Percentiles rank a stretch among this genome's conserved stretches.
phyloP scores from a whole-genome alignment of 2,797 vertebrate species.

The Picus viridis region DNA sequence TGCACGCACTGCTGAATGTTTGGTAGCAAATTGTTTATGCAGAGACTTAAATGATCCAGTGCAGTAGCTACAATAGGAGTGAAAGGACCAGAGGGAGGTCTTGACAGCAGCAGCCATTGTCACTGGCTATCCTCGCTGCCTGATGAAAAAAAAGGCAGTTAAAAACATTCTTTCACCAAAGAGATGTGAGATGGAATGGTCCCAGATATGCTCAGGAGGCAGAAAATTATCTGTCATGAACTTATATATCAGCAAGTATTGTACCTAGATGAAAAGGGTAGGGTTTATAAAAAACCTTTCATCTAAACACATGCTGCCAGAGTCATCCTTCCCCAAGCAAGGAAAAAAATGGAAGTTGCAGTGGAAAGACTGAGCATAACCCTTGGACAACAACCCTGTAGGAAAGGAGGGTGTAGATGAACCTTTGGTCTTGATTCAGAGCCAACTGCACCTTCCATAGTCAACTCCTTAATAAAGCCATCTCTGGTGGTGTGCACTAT shows the following conservation, averaged over 20 bases:
- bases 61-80: background rate
- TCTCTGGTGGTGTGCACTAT: background rate
- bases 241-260: background rate
- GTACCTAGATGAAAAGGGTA: background rate
- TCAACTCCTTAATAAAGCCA: background rate
- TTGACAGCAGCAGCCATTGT: background rate
- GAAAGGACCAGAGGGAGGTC: background rate
- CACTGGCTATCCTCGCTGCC: background rate
- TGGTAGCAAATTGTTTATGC: conserved; percentile 4
- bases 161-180: background rate
- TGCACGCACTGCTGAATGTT: background rate
- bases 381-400: background rate
- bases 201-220: background rate
- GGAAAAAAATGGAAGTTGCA: background rate
- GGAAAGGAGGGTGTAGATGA: background rate
- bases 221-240: background rate
- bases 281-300: background rate
- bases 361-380: background rate
- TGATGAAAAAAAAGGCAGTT: background rate
- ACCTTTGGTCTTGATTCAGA: background rate
- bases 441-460: background rate
- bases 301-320: background rate
- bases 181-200: background rate
- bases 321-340: background rate
- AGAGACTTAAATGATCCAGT: background rate